Conservation (phyloP, 1,140 invertebrate species). For the Bactericera cockerelli region DNA sequence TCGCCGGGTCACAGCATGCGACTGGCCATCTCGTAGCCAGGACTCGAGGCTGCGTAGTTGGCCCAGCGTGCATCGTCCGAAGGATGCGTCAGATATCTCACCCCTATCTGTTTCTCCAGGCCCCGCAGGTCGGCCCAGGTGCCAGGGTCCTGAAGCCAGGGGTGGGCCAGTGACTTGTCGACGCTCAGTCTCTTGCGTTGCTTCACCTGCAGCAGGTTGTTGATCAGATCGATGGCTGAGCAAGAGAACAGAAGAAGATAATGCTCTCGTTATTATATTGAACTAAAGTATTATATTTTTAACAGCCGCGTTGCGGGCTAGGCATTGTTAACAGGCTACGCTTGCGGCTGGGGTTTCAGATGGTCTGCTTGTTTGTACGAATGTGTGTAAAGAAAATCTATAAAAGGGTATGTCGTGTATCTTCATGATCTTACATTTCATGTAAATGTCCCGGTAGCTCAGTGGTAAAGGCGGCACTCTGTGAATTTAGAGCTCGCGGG, state of each 20-base stretch:
- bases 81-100: conserved; percentile 87
- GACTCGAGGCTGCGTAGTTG: conserved; percentile 13
- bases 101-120: conserved; percentile 67
- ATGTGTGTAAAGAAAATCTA: no score
- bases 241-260: conserved; percentile 25
- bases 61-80: conserved; percentile 90
- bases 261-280: no score
- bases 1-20: no score
- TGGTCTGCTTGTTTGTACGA: no score
- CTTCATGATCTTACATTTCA: no score
- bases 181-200: conserved; percentile 93
- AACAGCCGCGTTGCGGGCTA: background rate
- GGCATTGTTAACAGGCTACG: no score
- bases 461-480: no score
- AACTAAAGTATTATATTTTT: no score
- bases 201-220: conserved; percentile 95
- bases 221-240: conserved; percentile 93
- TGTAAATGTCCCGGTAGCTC: no score
- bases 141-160: conserved; percentile 93
- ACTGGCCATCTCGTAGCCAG: conserved; percentile 13
- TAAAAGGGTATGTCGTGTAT: no score
- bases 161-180: conserved; percentile 85
- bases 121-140: conserved; percentile 88
- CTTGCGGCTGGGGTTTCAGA: no score
- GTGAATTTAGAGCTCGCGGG: no score